These are phyloP conservation scores for Hyperoplus immaculatus DNA, from an alignment of 2,797 vertebrate genomes.

Conservation along the genomic window DNA sequence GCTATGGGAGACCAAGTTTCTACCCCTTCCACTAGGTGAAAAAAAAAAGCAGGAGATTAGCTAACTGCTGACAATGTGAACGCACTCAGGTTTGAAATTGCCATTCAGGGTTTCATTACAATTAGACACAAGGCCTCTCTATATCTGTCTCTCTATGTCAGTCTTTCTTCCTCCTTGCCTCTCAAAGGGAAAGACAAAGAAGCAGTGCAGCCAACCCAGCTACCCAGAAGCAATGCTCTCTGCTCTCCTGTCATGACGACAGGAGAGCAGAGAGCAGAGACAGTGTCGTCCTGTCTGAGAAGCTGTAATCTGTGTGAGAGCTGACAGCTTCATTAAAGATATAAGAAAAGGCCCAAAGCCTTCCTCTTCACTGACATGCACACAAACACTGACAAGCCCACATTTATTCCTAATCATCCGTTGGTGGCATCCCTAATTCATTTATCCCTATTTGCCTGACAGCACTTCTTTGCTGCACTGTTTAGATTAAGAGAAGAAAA, in stretches of 20 bases:
- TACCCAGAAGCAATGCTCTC: constrained; percentile 31
- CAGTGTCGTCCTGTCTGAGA: constrained; percentile 18
- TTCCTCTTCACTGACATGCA: constrained; percentile 19
- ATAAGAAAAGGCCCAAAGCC: constrained; percentile 23
- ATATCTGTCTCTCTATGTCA: constrained; percentile 15
- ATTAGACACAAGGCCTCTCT: constrained; percentile 27
- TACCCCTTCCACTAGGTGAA: constrained; percentile 45
- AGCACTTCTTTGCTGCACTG: constrained; percentile 29
- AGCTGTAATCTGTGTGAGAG: constrained; percentile 47
- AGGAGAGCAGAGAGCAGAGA: too few species aligned
- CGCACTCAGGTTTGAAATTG: constrained; percentile 59
- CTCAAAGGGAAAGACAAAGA: constrained; percentile 30
- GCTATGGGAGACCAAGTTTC: constrained; percentile 27
- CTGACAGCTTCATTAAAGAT: constrained; percentile 57
- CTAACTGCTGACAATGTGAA: constrained; percentile 43
- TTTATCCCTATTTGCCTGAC: constrained; percentile 13
- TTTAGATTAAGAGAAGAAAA: constrained; percentile 14
- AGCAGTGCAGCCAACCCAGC: constrained; percentile 24
- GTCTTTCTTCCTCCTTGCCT: constrained; percentile 14
- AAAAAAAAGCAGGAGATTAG: constrained; percentile 55
- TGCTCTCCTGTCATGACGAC: constrained; percentile 5
- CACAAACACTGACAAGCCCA: constrained; percentile 28
- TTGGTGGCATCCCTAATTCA: constrained; percentile 34
- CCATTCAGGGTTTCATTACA: constrained; percentile 42
- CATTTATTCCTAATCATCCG: constrained; percentile 33